Evolutionary conservation across 2,888 invertebrate species (phyloP), one percentile per base, ranked within the genome.

Genomic region (Girardia tigrina): DNA sequence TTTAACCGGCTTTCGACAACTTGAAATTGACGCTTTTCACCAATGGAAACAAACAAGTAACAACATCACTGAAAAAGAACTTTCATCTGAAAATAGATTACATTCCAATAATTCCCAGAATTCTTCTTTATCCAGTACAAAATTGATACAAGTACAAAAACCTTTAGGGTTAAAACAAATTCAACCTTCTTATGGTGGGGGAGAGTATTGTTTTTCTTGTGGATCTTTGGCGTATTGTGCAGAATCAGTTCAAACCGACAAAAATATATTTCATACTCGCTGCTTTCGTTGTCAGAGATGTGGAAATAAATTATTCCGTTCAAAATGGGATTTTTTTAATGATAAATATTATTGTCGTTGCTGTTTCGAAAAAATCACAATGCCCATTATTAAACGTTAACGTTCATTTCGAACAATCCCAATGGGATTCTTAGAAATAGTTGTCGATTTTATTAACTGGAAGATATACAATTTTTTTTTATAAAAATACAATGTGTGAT

Each of bases 241-340:
- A 8, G 56, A 56, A 56, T 56, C 56, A 8, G n/a, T 56, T 56
- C 56, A 56, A 4, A 16, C 56, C 23, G 56, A 56, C 23, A 56
- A 56, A 4, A 16, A 8, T 56, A 23, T 56, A 8, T 56, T 56
- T n/a, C 56, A 56, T n/a, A 16, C n/a, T 16, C 56, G n/a, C 6
- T 56, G 56, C n/a, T 56, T 56, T n/a, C 56, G 56, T 56, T 56
- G 56, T 56, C 20, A 56, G 23, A 4, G 56, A n/a, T 56, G 56
- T n/a, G 23, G 23, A 56, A 56, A 56, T 16, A 56, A 56, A 56
- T 56, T 56, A 23, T 20, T n/a, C 4, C n/a, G 20, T 56, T 56
- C 56, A 16, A 56, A 56, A 56, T 56, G 56, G 56, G 4, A 56
- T 56, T 56, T 4, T 56, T 56, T 56, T 4, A 4, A 56, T 56